phyloP scores from a whole-genome alignment of 2,113 vertebrate genomes.

The Takifugu bimaculatus region DNA sequence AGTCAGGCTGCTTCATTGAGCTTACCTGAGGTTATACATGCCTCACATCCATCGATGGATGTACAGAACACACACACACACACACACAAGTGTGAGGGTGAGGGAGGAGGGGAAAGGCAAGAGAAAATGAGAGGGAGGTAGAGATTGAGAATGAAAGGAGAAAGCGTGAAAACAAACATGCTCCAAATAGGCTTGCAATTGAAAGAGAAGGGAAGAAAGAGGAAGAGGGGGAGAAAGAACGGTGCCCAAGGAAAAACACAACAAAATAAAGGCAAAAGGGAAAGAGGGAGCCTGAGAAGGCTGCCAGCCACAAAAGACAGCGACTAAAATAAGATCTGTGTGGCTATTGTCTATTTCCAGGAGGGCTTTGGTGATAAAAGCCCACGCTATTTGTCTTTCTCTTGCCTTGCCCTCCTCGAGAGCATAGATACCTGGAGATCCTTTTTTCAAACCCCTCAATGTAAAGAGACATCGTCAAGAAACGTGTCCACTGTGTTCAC shows the following conservation, averaged over 20 bases:
- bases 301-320: conserved; percentile 66
- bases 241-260: conserved; percentile 68
- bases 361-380: conserved; percentile 73
- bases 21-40: conserved; percentile 77
- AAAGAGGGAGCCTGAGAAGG: conserved; percentile 65
- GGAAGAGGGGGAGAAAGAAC: conserved; percentile 55
- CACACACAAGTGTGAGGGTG: conserved; percentile 31
- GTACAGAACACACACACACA: conserved; percentile 43
- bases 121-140: conserved; percentile 57
- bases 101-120: conserved; percentile 48
- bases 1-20: conserved; percentile 74
- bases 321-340: conserved; percentile 73
- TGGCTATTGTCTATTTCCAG: conserved; percentile 72
- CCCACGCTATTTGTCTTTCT: conserved; percentile 74
- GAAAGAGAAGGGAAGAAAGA: conserved; percentile 66
- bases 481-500: conserved; percentile 24
- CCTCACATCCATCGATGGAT: conserved; percentile 68
- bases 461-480: conserved; percentile 37
- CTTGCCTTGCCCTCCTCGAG: conserved; percentile 63
- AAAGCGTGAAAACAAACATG: conserved; percentile 77
- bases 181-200: conserved; percentile 75
- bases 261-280: conserved; percentile 57
- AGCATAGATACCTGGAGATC: conserved; percentile 62
- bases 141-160: conserved; percentile 66
- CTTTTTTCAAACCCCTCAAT: conserved; percentile 40